Evolutionary conservation across 2,797 vertebrate genomes (phyloP).

Genomic region (Taenioides sp.): DNA sequence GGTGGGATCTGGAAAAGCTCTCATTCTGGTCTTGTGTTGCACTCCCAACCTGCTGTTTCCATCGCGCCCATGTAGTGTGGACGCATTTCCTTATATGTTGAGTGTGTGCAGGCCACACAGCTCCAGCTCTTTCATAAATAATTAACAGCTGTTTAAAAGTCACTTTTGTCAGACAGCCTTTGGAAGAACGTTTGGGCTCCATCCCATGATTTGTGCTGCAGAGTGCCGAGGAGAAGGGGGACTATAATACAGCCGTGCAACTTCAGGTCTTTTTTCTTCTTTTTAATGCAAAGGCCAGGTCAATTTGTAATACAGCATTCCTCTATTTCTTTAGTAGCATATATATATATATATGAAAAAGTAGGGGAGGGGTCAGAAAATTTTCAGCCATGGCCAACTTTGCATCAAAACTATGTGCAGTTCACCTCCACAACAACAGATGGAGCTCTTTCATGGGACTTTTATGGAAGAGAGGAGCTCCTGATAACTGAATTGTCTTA

Average conservation of each 20-base stretch:
- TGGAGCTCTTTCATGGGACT: conserved; percentile 72
- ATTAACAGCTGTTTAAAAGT: conserved; percentile 62
- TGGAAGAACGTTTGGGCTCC: conserved; percentile 72
- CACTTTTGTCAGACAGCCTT: conserved; percentile 60
- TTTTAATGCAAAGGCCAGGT: conserved; percentile 64
- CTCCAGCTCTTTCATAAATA: conserved; percentile 46
- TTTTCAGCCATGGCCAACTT: conserved; percentile 58
- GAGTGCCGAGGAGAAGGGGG: conserved; percentile 57
- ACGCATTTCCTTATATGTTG: conserved; percentile 40
- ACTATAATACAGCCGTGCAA: conserved; percentile 77
- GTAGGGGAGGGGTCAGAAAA: conserved; percentile 68
- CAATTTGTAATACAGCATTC: conserved; percentile 77
- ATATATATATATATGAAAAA: conserved; percentile 69
- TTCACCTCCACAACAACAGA: conserved; percentile 68
- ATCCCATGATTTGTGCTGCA: conserved; percentile 73
- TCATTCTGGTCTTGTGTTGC: conserved; percentile 44
- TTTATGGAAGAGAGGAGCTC: conserved; percentile 67
- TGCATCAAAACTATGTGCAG: conserved; percentile 69
- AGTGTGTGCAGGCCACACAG: conserved; percentile 43
- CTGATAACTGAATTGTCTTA: conserved; percentile 75
- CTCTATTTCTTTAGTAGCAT: conserved; percentile 74
- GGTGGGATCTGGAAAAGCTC: conserved; percentile 37
- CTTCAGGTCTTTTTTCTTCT: conserved; percentile 54
- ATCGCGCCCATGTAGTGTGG: conserved; percentile 21
- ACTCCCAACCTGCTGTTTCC: conserved; percentile 35